These are phyloP conservation scores for Andrena fulva DNA, from an alignment of 2,888 invertebrate genomes.

Conservation along the genomic window DNA sequence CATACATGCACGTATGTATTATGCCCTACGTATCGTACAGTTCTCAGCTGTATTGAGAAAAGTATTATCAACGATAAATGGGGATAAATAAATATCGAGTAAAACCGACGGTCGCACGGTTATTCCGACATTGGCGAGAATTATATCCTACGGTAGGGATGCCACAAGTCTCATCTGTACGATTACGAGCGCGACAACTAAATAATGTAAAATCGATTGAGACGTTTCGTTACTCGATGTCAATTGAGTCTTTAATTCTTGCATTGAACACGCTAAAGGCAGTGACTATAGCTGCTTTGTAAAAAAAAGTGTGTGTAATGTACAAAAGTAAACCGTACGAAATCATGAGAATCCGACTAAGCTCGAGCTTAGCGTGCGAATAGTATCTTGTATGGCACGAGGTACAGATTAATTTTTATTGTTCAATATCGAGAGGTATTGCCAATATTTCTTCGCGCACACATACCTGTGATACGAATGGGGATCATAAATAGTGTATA, in stretches of 20 bases:
- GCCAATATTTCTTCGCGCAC: conserved; percentile 46
- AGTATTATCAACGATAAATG: background rate
- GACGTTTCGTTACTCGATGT: conserved; percentile 26
- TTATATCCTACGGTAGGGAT: conserved; percentile 13
- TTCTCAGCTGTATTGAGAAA: conserved; percentile 1
- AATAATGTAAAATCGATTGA: conserved; percentile 17
- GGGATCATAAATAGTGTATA: conserved; percentile 36
- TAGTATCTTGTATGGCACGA: conserved; percentile 67
- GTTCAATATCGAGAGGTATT: conserved; percentile 51
- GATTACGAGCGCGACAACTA: background rate
- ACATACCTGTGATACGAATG: conserved; percentile 30
- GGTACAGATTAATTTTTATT: conserved; percentile 58
- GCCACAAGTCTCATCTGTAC: background rate
- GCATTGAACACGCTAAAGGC: conserved; percentile 58
- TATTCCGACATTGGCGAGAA: conserved; percentile 10
- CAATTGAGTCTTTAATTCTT: conserved; percentile 44
- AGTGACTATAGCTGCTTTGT: conserved; percentile 66
- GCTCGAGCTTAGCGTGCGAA: conserved; percentile 44
- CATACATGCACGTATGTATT: background rate
- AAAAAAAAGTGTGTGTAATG: conserved; percentile 49
- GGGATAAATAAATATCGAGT: background rate
- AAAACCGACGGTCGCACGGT: background rate
- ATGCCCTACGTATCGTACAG: background rate
- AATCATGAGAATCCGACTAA: conserved; percentile 55
- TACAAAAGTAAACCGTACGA: conserved; percentile 45